Evolutionary conservation across 2,797 vertebrate genomes (phyloP).

Genomic region (Enteromius mattozi): DNA sequence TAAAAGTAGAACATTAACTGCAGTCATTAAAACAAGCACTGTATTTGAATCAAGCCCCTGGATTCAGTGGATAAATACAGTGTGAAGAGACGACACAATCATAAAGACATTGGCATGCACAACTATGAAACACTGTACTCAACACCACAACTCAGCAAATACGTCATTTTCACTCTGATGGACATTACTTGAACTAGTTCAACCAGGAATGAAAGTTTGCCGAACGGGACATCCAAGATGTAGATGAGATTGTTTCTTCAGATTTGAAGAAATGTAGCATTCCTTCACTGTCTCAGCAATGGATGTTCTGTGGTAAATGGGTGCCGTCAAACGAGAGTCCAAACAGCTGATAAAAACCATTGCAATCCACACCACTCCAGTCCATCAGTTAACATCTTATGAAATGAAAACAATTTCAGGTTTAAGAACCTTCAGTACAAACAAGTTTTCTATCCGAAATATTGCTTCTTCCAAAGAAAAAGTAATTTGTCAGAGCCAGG

Average conservation of each 20-base stretch:
- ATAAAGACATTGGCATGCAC: slow-evolving; percentile 36
- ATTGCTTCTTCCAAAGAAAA: background rate
- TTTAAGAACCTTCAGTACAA: background rate
- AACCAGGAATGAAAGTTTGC: background rate
- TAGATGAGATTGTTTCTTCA: background rate
- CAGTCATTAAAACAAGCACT: background rate
- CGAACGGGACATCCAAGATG: background rate
- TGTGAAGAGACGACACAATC: slow-evolving; percentile 9
- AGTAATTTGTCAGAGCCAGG: background rate
- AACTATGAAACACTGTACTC: slow-evolving; percentile 13
- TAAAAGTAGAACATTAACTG: background rate
- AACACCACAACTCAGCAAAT: slow-evolving; percentile 2
- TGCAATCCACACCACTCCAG: background rate
- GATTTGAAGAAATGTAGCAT: background rate
- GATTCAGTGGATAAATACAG: slow-evolving; percentile 24
- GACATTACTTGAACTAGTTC: background rate
- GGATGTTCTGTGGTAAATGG: background rate
- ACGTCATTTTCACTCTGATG: background rate
- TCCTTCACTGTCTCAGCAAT: background rate
- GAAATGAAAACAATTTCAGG: background rate
- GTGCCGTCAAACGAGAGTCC: background rate
- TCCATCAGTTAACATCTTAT: background rate
- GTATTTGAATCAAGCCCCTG: slow-evolving; percentile 12
- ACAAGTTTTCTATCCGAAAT: background rate
- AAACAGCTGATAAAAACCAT: background rate